A percentile compares a stretch with the other conserved stretches of the same genome.
Evolutionary conservation across 2,888 invertebrate species (phyloP).

Genomic region (Flexamia atlantica): DNA sequence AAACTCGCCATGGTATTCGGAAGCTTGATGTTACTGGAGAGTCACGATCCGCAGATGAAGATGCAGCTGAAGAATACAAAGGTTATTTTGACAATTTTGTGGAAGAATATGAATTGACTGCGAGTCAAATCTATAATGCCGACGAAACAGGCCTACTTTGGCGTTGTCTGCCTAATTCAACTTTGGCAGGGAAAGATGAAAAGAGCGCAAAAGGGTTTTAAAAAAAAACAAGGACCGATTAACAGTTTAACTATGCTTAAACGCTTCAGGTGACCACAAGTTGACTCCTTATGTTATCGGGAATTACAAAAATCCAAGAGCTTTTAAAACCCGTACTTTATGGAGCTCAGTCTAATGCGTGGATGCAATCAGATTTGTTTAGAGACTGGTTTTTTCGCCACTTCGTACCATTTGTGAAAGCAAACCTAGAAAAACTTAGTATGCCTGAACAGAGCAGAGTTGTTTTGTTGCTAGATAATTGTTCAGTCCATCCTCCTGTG

Average conservation of each 20-base stretch:
- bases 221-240: conserved; percentile 44
- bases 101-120: conserved; percentile 26
- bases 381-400: conserved; percentile 50
- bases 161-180: neutral
- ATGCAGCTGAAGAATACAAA: conserved; percentile 54
- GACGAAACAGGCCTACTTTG: conserved; percentile 60
- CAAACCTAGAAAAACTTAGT: conserved; percentile 35
- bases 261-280: conserved; percentile 46
- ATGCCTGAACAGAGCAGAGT: conserved; percentile 41
- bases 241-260: conserved; percentile 44
- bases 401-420: conserved; percentile 57
- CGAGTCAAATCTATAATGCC: conserved; percentile 53
- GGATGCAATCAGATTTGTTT: conserved; percentile 54
- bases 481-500: conserved; percentile 1
- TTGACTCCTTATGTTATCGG: conserved; percentile 32
- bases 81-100: conserved; percentile 46
- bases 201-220: neutral
- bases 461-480: conserved; percentile 36
- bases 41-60: conserved; percentile 57
- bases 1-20: conserved; percentile 46
- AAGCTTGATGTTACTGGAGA: conserved; percentile 50
- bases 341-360: conserved; percentile 36
- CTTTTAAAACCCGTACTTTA: conserved; percentile 16
- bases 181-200: conserved; percentile 41
- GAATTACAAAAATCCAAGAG: conserved; percentile 4